These are phyloP conservation scores for Pristionchus arcanus DNA, from an alignment of 2,888 invertebrate genomes.

Conservation along the genomic window DNA sequence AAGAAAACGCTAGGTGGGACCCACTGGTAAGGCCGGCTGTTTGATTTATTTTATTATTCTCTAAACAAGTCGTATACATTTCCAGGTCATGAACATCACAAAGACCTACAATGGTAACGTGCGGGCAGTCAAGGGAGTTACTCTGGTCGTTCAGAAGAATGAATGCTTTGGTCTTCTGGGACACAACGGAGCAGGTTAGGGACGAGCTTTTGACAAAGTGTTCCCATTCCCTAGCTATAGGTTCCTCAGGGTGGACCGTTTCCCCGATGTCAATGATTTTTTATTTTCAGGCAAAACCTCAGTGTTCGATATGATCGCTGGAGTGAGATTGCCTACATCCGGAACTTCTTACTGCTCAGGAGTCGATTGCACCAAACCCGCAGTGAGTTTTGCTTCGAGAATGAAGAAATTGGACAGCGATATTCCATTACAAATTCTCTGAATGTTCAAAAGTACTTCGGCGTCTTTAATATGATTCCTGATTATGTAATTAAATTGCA, in stretches of 20 bases:
- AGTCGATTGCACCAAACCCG: slow-evolving; percentile 60
- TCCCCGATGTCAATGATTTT: no score
- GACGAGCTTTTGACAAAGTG: no score
- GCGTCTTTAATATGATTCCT: background rate
- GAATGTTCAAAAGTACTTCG: no score
- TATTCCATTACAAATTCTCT: background rate
- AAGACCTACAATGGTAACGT: background rate
- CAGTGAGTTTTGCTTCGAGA: background rate
- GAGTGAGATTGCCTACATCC: slow-evolving; percentile 60
- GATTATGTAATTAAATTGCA: slow-evolving; percentile 29
- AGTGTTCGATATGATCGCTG: slow-evolving; percentile 76
- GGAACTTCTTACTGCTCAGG: slow-evolving; percentile 66
- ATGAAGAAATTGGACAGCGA: background rate
- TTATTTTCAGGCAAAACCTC: slow-evolving; percentile 70
- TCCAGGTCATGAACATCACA: background rate
- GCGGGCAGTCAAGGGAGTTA: slow-evolving; percentile 60
- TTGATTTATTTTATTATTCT: background rate
- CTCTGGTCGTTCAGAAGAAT: slow-evolving; percentile 69
- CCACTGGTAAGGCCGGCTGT: no score
- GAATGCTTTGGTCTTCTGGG: slow-evolving; percentile 78
- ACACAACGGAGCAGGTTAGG: slow-evolving; percentile 70
- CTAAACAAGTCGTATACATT: background rate
- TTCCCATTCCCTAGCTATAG: no score
- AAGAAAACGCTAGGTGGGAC: no score
- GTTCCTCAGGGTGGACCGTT: no score